Conservation (phyloP, 2,797 vertebrate genomes). For the Enteromius viviparus region DNA sequence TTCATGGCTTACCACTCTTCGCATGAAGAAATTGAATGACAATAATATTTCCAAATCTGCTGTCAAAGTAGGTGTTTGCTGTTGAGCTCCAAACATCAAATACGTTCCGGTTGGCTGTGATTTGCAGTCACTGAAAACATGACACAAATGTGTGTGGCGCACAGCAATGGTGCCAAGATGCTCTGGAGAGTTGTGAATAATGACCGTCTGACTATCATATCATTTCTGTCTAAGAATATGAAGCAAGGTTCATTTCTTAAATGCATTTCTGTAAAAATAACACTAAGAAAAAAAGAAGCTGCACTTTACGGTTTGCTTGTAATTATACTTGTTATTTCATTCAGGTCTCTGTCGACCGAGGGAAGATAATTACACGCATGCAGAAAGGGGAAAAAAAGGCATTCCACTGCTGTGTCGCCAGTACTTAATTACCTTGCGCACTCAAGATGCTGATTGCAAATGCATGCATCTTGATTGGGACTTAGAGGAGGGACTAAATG, state of each 20-base stretch:
- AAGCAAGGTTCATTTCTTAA: constrained; percentile 12
- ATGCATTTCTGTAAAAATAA: not conserved
- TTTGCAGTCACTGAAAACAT: not conserved
- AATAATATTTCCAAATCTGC: not conserved
- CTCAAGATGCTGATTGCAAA: constrained; percentile 75
- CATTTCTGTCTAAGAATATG: not conserved
- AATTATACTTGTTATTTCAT: constrained; percentile 68
- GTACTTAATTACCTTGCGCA: constrained; percentile 75
- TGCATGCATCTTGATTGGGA: constrained; percentile 75
- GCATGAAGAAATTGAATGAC: not conserved
- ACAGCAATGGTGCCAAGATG: not conserved
- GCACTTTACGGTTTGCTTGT: constrained; percentile 41
- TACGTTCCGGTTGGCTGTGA: not conserved
- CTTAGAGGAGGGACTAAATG: constrained; percentile 60
- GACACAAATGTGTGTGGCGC: not conserved
- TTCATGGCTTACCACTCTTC: not conserved
- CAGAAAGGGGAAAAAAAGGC: constrained; percentile 45
- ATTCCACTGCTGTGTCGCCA: constrained; percentile 62
- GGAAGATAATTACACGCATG: constrained; percentile 56
- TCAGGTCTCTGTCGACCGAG: constrained; percentile 59
- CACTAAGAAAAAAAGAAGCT: not conserved
- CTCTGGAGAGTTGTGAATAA: not conserved
- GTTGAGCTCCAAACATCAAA: not conserved
- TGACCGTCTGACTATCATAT: not conserved
- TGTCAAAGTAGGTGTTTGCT: not conserved